Conservation (phyloP, 2,113 vertebrate genomes). For the Cynopterus brachyotis region DNA sequence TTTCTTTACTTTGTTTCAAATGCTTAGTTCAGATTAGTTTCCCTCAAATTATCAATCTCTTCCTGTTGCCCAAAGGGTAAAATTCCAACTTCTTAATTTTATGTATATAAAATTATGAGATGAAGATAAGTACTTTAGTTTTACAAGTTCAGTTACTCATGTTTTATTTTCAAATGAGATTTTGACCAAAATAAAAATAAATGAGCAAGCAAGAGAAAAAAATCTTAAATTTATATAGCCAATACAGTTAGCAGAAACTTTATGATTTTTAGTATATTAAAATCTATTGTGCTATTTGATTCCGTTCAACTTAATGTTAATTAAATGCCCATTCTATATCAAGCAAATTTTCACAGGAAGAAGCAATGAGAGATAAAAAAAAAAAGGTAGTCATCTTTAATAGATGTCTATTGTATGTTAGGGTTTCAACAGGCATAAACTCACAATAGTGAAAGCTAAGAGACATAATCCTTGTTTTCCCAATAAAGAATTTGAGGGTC, state of each 20-base stretch:
- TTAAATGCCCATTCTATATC: neutral
- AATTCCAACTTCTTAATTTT: neutral
- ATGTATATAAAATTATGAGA: neutral
- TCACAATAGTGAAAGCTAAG: neutral
- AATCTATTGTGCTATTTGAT: neutral
- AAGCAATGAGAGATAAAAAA: neutral
- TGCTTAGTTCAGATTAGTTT: neutral
- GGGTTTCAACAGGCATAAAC: neutral
- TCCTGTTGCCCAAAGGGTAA: neutral
- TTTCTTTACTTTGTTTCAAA: neutral
- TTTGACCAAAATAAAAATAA: neutral
- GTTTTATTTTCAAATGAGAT: slow-evolving; percentile 5
- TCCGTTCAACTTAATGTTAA: neutral
- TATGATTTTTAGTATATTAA: neutral
- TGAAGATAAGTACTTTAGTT: neutral
- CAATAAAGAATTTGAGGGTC: neutral
- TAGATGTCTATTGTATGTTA: neutral
- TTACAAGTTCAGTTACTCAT: neutral
- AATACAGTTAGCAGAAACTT: neutral
- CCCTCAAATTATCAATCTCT: neutral
- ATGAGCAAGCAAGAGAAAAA: neutral
- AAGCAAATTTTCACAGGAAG: neutral
- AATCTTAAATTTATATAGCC: neutral
- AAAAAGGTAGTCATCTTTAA: neutral
- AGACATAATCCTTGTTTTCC: neutral